A percentile compares a stretch with the other conserved stretches of the same genome.
Evolutionary conservation across 2,888 invertebrate species (phyloP).

Genomic region (Lasioglossum pauxillum): DNA sequence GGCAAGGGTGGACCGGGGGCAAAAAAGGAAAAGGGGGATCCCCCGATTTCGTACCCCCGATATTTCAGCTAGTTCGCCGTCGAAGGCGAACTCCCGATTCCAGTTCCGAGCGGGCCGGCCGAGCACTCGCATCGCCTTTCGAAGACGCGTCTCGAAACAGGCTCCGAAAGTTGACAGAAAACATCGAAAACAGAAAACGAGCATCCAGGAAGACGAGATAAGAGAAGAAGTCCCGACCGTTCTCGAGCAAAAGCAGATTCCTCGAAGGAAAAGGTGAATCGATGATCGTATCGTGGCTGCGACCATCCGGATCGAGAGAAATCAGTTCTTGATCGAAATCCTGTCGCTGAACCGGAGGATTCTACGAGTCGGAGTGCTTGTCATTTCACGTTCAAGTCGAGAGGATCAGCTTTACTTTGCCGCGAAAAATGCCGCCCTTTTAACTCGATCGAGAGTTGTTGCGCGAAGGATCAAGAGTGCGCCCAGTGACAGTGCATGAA

Average conservation of each 20-base stretch:
- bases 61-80: constrained; percentile 57
- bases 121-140: constrained; percentile 72
- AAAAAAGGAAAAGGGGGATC: constrained; percentile 66
- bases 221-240: neutral
- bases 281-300: constrained; percentile 36
- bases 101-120: constrained; percentile 79
- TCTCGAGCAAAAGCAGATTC: neutral
- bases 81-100: constrained; percentile 61
- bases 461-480: constrained; percentile 55
- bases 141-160: neutral
- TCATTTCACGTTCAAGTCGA: neutral
- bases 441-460: constrained; percentile 12
- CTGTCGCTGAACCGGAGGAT: neutral
- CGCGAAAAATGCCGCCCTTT: constrained; percentile 33
- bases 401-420: neutral
- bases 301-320: constrained; percentile 54
- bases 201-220: neutral
- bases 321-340: constrained; percentile 23
- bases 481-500: constrained; percentile 51
- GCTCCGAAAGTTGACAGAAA: constrained; percentile 22
- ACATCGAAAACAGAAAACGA: neutral
- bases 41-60: constrained; percentile 71
- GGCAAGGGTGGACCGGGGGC: constrained; percentile 65
- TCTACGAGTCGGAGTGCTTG: neutral
- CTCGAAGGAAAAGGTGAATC: constrained; percentile 19